phyloP scores from a whole-genome alignment of 1,140 invertebrate genomes.

The Rhopalosiphum maidis region DNA sequence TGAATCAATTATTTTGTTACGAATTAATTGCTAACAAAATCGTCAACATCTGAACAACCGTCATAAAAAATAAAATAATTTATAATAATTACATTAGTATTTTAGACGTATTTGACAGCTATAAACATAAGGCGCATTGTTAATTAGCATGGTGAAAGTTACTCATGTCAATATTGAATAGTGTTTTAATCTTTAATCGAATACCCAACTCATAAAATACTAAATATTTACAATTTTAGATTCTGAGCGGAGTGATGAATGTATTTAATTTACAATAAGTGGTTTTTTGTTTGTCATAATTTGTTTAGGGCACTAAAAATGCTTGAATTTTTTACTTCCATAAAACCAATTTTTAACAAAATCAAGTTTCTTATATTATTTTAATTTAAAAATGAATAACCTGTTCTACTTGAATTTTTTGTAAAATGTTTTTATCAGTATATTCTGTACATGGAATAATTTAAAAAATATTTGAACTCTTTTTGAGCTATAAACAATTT shows the following conservation, averaged over 20 bases:
- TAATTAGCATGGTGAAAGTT: neutral
- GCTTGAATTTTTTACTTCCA: neutral
- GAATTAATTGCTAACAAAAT: neutral
- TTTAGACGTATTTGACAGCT: conserved; percentile 8
- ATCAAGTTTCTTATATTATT: too few relatives aligned
- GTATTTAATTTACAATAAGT: neutral
- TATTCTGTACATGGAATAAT: too few relatives aligned
- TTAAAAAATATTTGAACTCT: too few relatives aligned
- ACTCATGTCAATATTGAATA: neutral
- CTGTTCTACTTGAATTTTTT: too few relatives aligned
- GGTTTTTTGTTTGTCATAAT: neutral
- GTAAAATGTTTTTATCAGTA: too few relatives aligned
- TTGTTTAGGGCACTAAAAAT: neutral
- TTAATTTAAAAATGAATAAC: too few relatives aligned
- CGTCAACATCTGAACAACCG: neutral
- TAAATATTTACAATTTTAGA: neutral
- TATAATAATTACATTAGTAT: conserved; percentile 19
- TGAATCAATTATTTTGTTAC: neutral
- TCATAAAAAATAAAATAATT: neutral
- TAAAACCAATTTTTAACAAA: neutral
- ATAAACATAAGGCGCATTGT: neutral
- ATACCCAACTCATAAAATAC: neutral
- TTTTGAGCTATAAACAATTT: too few relatives aligned
- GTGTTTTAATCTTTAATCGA: neutral
- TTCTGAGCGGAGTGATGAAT: neutral